These are phyloP conservation scores for Clivina fossor DNA, from an alignment of 2,888 invertebrate species.

Conservation along the genomic window DNA sequence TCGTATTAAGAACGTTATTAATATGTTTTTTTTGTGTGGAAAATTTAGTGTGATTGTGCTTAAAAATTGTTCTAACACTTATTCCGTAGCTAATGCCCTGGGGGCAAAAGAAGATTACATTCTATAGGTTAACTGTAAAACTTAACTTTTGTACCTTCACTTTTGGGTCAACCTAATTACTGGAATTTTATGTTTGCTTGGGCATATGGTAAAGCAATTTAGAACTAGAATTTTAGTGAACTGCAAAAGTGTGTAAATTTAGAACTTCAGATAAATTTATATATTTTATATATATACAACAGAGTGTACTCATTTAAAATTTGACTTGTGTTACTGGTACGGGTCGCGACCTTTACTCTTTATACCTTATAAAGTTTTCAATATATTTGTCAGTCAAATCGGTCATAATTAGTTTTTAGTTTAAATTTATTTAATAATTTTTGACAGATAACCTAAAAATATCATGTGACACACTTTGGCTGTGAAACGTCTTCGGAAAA, in stretches of 20 bases:
- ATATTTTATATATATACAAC: slow-evolving; percentile 8
- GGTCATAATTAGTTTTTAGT: too few relatives aligned
- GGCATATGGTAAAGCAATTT: slow-evolving; percentile 32
- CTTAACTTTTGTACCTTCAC: slow-evolving; percentile 34
- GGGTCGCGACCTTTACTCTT: slow-evolving; percentile 20
- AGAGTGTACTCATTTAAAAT: neutral
- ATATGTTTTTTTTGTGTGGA: slow-evolving; percentile 12
- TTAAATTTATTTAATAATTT: too few relatives aligned
- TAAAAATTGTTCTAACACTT: slow-evolving; percentile 20
- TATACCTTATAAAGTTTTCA: slow-evolving; percentile 3
- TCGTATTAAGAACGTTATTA: slow-evolving; percentile 7
- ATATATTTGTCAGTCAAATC: too few relatives aligned
- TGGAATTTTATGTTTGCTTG: slow-evolving; percentile 31
- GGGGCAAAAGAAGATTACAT: slow-evolving; percentile 32
- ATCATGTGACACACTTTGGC: too few relatives aligned
- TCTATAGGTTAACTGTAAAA: slow-evolving; percentile 35
- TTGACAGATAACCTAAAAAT: too few relatives aligned
- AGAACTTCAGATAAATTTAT: neutral
- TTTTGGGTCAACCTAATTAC: slow-evolving; percentile 35
- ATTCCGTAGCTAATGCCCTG: slow-evolving; percentile 29
- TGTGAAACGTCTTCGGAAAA: too few relatives aligned
- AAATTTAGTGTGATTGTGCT: slow-evolving; percentile 19
- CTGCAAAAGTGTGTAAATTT: slow-evolving; percentile 20
- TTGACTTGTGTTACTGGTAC: slow-evolving; percentile 20
- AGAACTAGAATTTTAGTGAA: slow-evolving; percentile 27